Conservation (phyloP, 2,888 invertebrate genomes). For the Brachypalpus laphriformis region DNA sequence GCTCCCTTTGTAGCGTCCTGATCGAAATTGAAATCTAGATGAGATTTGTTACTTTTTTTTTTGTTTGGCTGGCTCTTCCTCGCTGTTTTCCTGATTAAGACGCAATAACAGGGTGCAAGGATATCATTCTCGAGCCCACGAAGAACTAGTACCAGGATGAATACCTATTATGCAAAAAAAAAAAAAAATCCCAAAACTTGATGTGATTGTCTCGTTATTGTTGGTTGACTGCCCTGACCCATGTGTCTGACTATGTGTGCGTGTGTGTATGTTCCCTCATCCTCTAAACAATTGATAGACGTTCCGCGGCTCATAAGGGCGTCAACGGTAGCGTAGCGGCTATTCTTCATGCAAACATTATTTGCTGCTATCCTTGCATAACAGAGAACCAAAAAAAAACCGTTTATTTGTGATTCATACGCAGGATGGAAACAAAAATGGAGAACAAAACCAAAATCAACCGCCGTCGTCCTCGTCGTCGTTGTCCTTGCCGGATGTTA, state of each 20-base stretch:
- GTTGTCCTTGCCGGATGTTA: conserved; percentile 57
- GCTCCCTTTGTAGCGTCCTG: conserved; percentile 55
- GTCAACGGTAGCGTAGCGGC: conserved; percentile 35
- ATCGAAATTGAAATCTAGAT: conserved; percentile 70
- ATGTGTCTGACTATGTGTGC: neutral
- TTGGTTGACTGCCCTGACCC: neutral
- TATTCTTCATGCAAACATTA: conserved; percentile 62
- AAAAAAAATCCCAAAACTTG: conserved; percentile 35
- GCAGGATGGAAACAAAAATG: conserved; percentile 31
- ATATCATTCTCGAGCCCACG: conserved; percentile 11
- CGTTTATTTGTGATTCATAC: conserved; percentile 46
- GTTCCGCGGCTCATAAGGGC: conserved; percentile 37
- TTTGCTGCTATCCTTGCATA: conserved; percentile 56
- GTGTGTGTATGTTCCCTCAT: neutral
- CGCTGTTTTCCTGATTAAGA: conserved; percentile 67
- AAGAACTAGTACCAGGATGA: neutral
- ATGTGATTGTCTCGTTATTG: conserved; percentile 59
- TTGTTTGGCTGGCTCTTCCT: conserved; percentile 15
- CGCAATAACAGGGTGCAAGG: conserved; percentile 63
- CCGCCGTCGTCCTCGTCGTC: conserved; percentile 22
- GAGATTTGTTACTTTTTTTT: conserved; percentile 20
- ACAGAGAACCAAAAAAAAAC: conserved; percentile 13
- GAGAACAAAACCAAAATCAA: neutral
- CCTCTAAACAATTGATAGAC: conserved; percentile 24
- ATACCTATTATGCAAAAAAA: conserved; percentile 16